These are phyloP conservation scores for Onychomys leucogaster DNA, from an alignment of 2,797 vertebrate genomes.

Conservation along the genomic window DNA sequence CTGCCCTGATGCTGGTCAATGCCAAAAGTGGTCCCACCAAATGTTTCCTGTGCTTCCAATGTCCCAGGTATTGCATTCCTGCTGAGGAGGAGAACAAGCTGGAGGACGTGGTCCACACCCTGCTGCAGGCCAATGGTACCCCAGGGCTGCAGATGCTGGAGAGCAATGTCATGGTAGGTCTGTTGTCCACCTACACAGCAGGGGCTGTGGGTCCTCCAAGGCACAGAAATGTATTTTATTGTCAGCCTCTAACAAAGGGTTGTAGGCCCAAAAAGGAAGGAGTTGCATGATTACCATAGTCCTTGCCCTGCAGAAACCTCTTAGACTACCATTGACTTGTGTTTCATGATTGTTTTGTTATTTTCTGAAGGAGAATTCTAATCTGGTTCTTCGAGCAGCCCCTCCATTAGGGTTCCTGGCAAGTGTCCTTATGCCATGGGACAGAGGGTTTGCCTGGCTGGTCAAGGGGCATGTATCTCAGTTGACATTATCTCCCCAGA, in stretches of 20 bases:
- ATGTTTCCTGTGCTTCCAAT: neutral
- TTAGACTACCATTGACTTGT: neutral
- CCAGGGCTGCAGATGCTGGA: constrained; percentile 99
- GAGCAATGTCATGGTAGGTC: constrained; percentile 97
- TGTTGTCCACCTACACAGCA: fast-evolving
- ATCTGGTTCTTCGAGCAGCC: neutral
- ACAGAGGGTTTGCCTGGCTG: neutral
- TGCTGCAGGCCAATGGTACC: constrained; percentile 99
- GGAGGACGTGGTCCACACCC: constrained; percentile 98
- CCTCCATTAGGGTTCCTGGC: neutral
- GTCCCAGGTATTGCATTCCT: constrained; percentile 98
- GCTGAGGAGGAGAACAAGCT: constrained; percentile 99
- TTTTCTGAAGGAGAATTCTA: neutral
- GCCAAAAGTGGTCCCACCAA: neutral
- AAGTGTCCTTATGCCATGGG: no score
- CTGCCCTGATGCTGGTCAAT: no score
- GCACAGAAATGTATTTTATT: neutral
- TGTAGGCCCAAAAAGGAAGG: neutral
- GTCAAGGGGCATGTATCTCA: neutral
- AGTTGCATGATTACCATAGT: fast-evolving
- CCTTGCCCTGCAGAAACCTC: fast-evolving
- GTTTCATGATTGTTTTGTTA: neutral
- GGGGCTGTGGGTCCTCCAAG: neutral
- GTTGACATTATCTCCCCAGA: constrained; percentile 81
- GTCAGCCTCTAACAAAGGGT: neutral